Evolutionary conservation across 1,140 invertebrate genomes (phyloP).

Genomic region (Drosophila busckii): DNA sequence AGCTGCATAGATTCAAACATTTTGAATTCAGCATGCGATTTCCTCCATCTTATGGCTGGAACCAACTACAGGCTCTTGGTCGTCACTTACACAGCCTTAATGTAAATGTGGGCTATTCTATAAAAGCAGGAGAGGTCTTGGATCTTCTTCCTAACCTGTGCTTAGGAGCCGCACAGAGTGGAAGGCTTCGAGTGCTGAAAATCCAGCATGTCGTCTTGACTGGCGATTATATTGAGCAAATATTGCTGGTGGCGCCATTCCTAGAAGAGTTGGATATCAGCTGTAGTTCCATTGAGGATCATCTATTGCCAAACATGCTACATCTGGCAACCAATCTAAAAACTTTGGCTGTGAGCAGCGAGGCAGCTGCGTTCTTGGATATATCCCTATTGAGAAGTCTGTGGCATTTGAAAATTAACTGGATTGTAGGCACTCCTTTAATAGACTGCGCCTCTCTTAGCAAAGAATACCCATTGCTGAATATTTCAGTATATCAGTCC

Average conservation of each 20-base stretch:
- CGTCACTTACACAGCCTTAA: constrained; percentile 33
- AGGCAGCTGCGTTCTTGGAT: neutral
- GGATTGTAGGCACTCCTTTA: constrained; percentile 15
- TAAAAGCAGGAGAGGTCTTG: neutral
- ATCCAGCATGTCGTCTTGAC: constrained; percentile 36
- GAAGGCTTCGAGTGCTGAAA: constrained; percentile 24
- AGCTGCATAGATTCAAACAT: constrained; percentile 32
- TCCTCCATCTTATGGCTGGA: constrained; percentile 18
- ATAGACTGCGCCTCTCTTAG: constrained; percentile 10
- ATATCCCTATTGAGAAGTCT: neutral
- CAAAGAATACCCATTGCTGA: constrained; percentile 22
- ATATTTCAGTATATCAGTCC: constrained; percentile 25
- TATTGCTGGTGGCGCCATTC: constrained; percentile 12
- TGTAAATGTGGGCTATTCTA: constrained; percentile 53
- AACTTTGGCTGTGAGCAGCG: constrained; percentile 25
- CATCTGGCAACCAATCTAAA: constrained; percentile 25
- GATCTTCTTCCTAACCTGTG: constrained; percentile 15
- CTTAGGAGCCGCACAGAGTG: constrained; percentile 28
- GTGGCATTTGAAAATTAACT: constrained; percentile 7
- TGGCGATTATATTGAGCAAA: constrained; percentile 8
- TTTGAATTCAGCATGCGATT: constrained; percentile 43
- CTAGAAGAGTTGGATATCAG: constrained; percentile 43
- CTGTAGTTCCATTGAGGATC: constrained; percentile 29
- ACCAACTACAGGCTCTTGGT: constrained; percentile 24
- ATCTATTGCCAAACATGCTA: constrained; percentile 32